Conservation (phyloP, 2,888 invertebrate genomes). For the Cephus sareptanus region DNA sequence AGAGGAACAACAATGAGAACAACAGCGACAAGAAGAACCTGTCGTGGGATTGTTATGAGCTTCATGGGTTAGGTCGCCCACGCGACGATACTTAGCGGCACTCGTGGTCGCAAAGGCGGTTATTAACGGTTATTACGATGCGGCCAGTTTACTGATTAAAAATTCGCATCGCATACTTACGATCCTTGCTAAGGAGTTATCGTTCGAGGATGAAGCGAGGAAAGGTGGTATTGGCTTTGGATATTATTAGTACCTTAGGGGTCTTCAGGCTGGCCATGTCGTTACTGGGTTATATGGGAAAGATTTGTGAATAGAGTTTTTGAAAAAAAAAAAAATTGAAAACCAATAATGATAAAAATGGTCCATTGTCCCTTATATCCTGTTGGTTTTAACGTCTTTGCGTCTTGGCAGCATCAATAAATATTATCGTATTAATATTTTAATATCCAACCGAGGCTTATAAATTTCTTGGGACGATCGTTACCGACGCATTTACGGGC, state of each 20-base stretch:
- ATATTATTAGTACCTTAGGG: not conserved
- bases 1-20: not conserved
- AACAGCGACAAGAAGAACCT: conserved; percentile 27
- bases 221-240: not conserved
- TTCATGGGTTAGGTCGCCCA: conserved; percentile 32
- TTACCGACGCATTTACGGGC: conserved; percentile 31
- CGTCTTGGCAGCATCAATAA: conserved; percentile 29
- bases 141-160: conserved; percentile 31
- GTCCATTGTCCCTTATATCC: not conserved
- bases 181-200: not conserved
- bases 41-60: conserved; percentile 30
- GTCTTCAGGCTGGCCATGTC: not conserved
- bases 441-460: conserved; percentile 33
- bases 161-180: conserved; percentile 5
- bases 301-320: not conserved
- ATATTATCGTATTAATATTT: conserved; percentile 47
- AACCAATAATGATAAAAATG: not conserved
- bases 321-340: not conserved
- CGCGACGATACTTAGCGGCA: conserved; percentile 51
- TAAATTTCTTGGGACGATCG: conserved; percentile 36
- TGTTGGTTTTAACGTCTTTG: conserved; percentile 29
- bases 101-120: conserved; percentile 44
- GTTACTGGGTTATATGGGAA: not conserved
- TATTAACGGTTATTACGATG: conserved; percentile 56
- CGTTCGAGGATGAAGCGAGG: not conserved